Evolutionary conservation across 2,797 vertebrate species (phyloP).

Genomic region (Cynopterus sphinx): DNA sequence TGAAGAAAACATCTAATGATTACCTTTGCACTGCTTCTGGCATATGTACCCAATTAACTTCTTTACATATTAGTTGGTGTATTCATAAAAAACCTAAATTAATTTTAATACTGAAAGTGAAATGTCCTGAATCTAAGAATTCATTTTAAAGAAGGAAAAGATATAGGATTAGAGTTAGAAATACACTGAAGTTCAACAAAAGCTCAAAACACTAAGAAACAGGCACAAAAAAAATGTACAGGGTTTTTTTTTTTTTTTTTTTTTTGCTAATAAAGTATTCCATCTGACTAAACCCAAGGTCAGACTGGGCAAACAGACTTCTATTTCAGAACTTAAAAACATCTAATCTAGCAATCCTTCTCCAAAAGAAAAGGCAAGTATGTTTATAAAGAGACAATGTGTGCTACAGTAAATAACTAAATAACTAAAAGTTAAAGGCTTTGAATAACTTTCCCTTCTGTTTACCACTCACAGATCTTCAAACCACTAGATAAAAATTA

Average conservation of each 20-base stretch:
- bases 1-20: slow-evolving; percentile 8
- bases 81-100: background rate
- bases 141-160: slow-evolving; percentile 24
- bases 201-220: background rate
- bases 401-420: background rate
- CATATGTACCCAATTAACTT: background rate
- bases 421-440: background rate
- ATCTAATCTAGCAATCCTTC: background rate
- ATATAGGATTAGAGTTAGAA: background rate
- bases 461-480: background rate
- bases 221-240: background rate
- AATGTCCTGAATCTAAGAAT: slow-evolving; percentile 24
- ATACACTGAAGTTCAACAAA: background rate
- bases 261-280: slow-evolving; percentile 3
- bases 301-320: background rate
- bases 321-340: slow-evolving; percentile 21
- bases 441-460: background rate
- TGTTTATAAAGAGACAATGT: background rate
- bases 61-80: background rate
- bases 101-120: slow-evolving; percentile 26
- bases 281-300: background rate
- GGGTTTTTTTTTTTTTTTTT: background rate
- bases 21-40: background rate
- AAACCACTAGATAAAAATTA: slow-evolving; percentile 27
- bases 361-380: background rate